Conservation (phyloP, 2,113 vertebrate species). For the Sorex araneus region DNA sequence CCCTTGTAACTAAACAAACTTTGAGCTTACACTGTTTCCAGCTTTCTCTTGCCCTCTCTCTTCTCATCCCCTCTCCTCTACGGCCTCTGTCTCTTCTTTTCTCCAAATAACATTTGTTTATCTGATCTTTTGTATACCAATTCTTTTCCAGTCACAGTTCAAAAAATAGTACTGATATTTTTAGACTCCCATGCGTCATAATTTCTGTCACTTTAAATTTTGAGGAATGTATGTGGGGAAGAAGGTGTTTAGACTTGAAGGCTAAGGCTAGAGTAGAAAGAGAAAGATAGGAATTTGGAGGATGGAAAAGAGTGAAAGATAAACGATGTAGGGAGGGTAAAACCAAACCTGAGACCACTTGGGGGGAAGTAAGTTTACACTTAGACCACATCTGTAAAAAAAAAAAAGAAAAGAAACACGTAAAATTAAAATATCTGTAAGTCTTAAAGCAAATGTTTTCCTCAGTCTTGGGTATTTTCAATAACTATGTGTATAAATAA, state of each 20-base stretch:
- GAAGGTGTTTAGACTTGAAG: not conserved
- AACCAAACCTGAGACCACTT: not conserved
- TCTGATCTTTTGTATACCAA: not conserved
- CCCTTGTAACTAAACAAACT: not conserved
- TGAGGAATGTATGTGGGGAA: not conserved
- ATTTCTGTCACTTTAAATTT: not conserved
- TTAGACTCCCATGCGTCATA: not conserved
- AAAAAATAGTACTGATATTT: not conserved
- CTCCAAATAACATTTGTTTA: not conserved
- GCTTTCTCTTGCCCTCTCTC: not conserved
- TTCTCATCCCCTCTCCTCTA: not conserved
- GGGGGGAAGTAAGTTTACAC: not conserved
- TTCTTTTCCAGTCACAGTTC: not conserved
- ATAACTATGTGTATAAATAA: not conserved
- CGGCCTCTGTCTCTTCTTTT: not conserved
- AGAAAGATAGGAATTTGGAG: not conserved
- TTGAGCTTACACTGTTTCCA: not conserved
- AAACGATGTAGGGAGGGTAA: not conserved
- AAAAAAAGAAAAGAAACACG: not conserved
- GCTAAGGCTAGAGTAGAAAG: not conserved
- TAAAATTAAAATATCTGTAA: not conserved
- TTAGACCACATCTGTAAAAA: not conserved
- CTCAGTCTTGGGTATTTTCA: not conserved
- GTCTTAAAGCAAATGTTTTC: constrained; percentile 15
- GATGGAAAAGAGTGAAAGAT: not conserved